Evolutionary conservation across 1,140 invertebrate species (phyloP).

Genomic region (Heliconius nattereri): DNA sequence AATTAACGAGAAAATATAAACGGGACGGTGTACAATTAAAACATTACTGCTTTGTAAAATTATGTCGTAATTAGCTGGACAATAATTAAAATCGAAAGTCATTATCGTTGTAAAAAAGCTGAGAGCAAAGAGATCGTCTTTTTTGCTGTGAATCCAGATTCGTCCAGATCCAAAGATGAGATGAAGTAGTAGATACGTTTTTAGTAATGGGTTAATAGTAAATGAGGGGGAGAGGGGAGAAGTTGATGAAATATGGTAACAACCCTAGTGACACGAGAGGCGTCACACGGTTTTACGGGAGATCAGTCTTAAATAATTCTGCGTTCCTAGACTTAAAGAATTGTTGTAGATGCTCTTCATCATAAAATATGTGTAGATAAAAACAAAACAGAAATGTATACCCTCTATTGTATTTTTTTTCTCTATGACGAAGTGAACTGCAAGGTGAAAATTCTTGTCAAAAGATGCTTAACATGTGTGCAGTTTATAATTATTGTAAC

Average conservation of each 20-base stretch:
- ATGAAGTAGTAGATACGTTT: not conserved
- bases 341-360: too few relatives aligned
- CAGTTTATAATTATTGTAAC: constrained; percentile 53
- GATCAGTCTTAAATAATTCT: too few relatives aligned
- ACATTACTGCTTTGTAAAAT: constrained; percentile 73
- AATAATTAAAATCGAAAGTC: constrained; percentile 75
- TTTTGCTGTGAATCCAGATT: constrained; percentile 52
- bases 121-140: constrained; percentile 66
- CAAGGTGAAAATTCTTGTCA: constrained; percentile 63
- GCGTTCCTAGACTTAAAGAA: not conserved
- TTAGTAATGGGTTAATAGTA: not conserved
- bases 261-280: too few relatives aligned
- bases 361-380: not conserved
- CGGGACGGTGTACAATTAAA: constrained; percentile 71
- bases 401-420: constrained; percentile 30
- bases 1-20: constrained; percentile 64
- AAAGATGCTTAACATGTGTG: constrained; percentile 39
- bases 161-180: constrained; percentile 43
- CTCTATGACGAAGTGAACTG: constrained; percentile 46
- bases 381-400: not conserved
- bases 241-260: too few relatives aligned
- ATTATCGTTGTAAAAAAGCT: constrained; percentile 66
- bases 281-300: too few relatives aligned
- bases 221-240: not conserved
- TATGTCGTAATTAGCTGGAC: constrained; percentile 68